Evolutionary conservation across 1,140 invertebrate genomes (phyloP), one percentile per base, ranked within the genome.

Genomic region (Mesaphorura yosii): DNA sequence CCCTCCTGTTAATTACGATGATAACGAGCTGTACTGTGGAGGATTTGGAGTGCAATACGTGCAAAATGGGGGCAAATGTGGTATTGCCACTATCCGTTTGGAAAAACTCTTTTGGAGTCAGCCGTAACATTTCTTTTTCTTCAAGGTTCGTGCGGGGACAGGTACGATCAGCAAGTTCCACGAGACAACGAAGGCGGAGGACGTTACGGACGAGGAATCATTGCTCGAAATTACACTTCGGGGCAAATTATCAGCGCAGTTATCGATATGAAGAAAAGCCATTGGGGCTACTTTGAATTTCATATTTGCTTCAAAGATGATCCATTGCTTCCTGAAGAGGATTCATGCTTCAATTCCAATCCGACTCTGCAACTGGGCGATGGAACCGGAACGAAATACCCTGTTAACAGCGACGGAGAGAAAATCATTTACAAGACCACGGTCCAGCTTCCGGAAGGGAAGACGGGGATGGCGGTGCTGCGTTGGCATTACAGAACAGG

Each of bases 321-420:
- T 7, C 44, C 12, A 7, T 4, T 10, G 12, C 22, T 10, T 15
- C 17, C 44, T 4, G 44, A 46, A 25, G 44, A 46, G 17, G 44
- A 46, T 7, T 26, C 5, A 15, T 46, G 44, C 44, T 46, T 46
- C 28, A 22, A 42, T n/a, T 10, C 31, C 31, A 10, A 34, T 10
- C n/a, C 10, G 22, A 48, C 67, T 55, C 34, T 64, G 1, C 58
- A 69, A 38, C 37, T 62, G 22, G 49, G 50, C 40, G 51, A 65
- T 34, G 46, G 46, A 31, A 37, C 12, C 23, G 46, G 46, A 4
- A 48, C 46, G 7, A 48, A 34, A 22, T 48, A 34, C 29, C 25
- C 25, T 34, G 27, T 48, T 34, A 6, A 48, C 19, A 17, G 20
- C 17, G 46, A 10, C 6, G 15, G 25, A 34, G 20, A 6, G 3